phyloP scores from a whole-genome alignment of 1,140 invertebrate genomes.

The Pseudomyrmex gracilis region DNA sequence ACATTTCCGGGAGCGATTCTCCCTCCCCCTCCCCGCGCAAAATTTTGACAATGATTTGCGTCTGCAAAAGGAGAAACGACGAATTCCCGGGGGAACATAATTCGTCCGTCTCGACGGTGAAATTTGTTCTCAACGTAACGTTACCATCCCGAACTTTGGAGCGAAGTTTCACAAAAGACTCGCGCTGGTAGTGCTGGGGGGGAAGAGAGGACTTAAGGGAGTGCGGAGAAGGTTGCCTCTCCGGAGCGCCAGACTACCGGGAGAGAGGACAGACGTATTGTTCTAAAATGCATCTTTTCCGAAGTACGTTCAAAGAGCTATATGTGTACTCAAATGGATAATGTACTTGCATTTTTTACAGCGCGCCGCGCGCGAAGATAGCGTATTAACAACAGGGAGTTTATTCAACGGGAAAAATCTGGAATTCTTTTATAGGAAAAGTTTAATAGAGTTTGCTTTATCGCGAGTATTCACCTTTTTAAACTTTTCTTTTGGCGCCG shows the following conservation, averaged over 20 bases:
- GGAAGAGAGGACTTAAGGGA: slow-evolving; percentile 36
- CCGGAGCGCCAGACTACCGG: neutral
- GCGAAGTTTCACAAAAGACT: slow-evolving; percentile 58
- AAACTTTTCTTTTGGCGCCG: neutral
- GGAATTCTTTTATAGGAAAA: slow-evolving; percentile 33
- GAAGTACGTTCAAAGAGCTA: slow-evolving; percentile 33
- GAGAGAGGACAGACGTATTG: slow-evolving; percentile 31
- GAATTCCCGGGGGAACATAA: slow-evolving; percentile 39
- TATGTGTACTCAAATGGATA: slow-evolving; percentile 16
- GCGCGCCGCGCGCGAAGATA: neutral
- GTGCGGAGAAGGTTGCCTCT: neutral
- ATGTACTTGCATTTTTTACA: slow-evolving; percentile 5
- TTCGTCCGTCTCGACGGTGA: slow-evolving; percentile 48
- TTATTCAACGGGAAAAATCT: slow-evolving; percentile 33
- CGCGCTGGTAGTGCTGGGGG: slow-evolving; percentile 40
- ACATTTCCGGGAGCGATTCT: neutral
- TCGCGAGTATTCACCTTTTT: slow-evolving; percentile 26
- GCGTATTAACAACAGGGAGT: slow-evolving; percentile 36
- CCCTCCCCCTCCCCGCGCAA: too few species aligned
- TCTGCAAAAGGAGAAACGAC: neutral
- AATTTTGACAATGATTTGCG: slow-evolving; percentile 54
- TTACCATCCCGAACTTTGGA: slow-evolving; percentile 59
- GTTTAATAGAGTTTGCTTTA: slow-evolving; percentile 57
- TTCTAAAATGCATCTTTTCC: slow-evolving; percentile 51
- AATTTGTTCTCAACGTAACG: slow-evolving; percentile 55